Evolutionary conservation across 2,888 invertebrate genomes (phyloP).

Genomic region (Thalpophila matura): DNA sequence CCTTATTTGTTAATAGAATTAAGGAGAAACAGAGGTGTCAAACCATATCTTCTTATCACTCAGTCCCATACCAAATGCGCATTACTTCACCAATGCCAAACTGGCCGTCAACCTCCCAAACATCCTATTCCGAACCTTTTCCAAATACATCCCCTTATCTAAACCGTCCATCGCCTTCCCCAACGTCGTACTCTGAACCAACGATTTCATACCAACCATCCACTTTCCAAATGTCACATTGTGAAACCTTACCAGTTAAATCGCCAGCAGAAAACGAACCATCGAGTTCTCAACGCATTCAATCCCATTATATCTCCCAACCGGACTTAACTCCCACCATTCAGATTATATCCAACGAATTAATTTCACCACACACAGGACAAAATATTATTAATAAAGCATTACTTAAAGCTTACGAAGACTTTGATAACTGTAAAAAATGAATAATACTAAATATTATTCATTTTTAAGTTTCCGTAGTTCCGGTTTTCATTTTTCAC

Average conservation of each 20-base stretch:
- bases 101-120: slow-evolving; percentile 12
- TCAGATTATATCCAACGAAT: too few species aligned
- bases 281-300: too few species aligned
- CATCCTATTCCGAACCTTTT: slow-evolving; percentile 17
- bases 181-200: slow-evolving; percentile 16
- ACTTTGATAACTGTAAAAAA: too few species aligned
- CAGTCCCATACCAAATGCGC: slow-evolving; percentile 25
- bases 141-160: slow-evolving; percentile 8
- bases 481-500: too few species aligned
- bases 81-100: slow-evolving; percentile 28
- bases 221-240: slow-evolving; percentile 1
- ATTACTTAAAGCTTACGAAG: too few species aligned
- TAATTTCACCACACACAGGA: too few species aligned
- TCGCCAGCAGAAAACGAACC: too few species aligned
- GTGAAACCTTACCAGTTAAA: slow-evolving; percentile 1
- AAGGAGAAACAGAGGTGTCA: slow-evolving; percentile 7
- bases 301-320: too few species aligned
- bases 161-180: slow-evolving; percentile 5
- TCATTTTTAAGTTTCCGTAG: too few species aligned
- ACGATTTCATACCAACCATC: slow-evolving; percentile 13
- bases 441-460: too few species aligned
- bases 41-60: slow-evolving; percentile 24
- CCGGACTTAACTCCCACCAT: too few species aligned
- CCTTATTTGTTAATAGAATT: slow-evolving; percentile 51
- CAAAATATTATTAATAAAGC: too few species aligned